Evolutionary conservation across 2,113 vertebrate genomes (phyloP).

Genomic region (Antechinus flavipes): DNA sequence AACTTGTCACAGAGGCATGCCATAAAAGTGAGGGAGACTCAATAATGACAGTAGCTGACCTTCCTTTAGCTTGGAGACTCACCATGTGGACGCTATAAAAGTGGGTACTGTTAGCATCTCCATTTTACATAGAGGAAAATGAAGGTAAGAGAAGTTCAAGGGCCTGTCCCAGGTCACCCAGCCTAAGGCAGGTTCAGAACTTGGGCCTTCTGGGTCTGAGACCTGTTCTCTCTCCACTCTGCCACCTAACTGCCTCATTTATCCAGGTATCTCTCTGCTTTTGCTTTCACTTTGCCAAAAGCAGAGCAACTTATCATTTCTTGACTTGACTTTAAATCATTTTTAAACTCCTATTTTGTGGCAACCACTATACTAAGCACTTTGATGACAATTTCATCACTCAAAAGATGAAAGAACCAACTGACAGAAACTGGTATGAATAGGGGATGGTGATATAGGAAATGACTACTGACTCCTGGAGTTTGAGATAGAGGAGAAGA

Average conservation of each 20-base stretch:
- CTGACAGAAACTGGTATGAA: background rate
- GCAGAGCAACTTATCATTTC: background rate
- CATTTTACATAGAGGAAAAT: background rate
- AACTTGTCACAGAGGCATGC: background rate
- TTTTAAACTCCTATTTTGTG: background rate
- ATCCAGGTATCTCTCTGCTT: background rate
- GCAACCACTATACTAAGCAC: no score
- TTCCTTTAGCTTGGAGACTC: background rate
- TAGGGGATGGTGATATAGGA: background rate
- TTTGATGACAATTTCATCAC: no score
- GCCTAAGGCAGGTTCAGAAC: background rate
- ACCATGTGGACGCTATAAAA: background rate
- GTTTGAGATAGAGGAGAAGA: background rate
- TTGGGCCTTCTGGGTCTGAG: background rate
- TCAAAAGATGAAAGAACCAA: no score
- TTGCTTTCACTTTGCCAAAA: background rate
- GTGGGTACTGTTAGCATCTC: background rate
- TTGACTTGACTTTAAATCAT: background rate
- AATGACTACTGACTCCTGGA: background rate
- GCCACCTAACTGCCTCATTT: background rate
- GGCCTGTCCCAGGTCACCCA: background rate
- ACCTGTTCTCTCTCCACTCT: background rate
- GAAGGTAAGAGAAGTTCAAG: background rate
- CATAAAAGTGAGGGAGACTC: background rate
- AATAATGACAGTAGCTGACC: background rate